These are phyloP conservation scores for Pristiophorus japonicus DNA, from an alignment of 2,113 vertebrate genomes.

Conservation along the genomic window DNA sequence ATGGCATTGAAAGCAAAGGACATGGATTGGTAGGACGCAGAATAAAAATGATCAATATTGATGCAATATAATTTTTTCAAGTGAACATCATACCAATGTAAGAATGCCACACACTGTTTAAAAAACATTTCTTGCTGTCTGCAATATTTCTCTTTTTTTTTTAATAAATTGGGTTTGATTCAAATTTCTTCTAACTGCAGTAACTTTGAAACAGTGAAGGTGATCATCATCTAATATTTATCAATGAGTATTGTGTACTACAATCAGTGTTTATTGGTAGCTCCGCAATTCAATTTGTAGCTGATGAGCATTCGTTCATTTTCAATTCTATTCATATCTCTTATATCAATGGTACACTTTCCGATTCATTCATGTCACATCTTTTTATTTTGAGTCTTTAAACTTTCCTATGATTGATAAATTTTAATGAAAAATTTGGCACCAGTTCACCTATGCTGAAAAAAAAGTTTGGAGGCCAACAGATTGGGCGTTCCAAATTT, in stretches of 20 bases:
- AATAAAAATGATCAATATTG: background rate
- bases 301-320: background rate
- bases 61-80: background rate
- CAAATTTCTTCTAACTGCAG: background rate
- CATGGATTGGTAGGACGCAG: background rate
- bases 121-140: background rate
- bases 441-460: background rate
- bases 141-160: background rate
- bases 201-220: background rate
- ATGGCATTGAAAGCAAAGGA: background rate
- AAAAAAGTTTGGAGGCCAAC: background rate
- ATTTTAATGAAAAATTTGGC: background rate
- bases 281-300: background rate
- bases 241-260: no score
- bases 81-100: background rate
- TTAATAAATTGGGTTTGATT: background rate
- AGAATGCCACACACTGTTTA: background rate
- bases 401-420: background rate
- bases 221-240: background rate
- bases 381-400: background rate
- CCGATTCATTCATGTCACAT: background rate
- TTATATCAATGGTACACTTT: background rate
- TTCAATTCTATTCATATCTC: background rate
- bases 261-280: background rate
- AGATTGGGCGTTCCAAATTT: background rate